Evolutionary conservation across 2,113 vertebrate species (phyloP).

Genomic region (Nerophis ophidion): DNA sequence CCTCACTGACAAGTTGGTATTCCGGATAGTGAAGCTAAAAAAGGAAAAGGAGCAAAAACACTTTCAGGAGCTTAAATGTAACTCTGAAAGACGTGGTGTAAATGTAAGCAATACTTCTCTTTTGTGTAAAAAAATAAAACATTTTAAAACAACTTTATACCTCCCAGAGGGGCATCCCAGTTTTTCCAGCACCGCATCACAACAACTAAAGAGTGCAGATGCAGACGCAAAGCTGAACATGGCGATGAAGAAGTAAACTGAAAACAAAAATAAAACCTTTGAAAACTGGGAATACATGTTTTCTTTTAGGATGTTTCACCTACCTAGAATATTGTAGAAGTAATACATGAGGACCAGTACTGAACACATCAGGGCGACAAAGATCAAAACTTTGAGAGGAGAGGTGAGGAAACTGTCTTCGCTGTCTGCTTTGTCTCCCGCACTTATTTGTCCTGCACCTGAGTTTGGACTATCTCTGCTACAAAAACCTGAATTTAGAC

Average conservation of each 20-base stretch:
- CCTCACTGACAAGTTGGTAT: constrained; percentile 74
- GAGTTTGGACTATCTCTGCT: no score
- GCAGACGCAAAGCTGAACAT: constrained; percentile 91
- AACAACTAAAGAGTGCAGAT: constrained; percentile 85
- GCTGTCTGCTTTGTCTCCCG: constrained; percentile 49
- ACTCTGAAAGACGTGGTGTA: no score
- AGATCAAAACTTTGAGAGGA: constrained; percentile 81
- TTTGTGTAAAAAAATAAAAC: not conserved
- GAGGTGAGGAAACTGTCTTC: constrained; percentile 72
- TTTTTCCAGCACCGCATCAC: constrained; percentile 76
- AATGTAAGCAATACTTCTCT: no score
- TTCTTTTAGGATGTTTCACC: constrained; percentile 44
- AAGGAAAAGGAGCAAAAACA: constrained; percentile 21
- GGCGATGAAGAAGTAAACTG: constrained; percentile 89
- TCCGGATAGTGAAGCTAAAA: constrained; percentile 72
- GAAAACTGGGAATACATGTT: not conserved
- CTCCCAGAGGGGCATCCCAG: constrained; percentile 76
- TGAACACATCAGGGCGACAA: constrained; percentile 83
- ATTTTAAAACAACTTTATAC: constrained; percentile 54
- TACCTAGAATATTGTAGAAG: constrained; percentile 90
- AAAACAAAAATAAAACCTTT: not conserved
- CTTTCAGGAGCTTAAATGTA: not conserved
- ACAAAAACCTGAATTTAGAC: constrained; percentile 50
- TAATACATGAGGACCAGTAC: constrained; percentile 94
- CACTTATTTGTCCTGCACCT: constrained; percentile 38